These are phyloP conservation scores for Halocynthia aurantium DNA, from an alignment of 23 tunicate genomes.

Conservation along the genomic window DNA sequence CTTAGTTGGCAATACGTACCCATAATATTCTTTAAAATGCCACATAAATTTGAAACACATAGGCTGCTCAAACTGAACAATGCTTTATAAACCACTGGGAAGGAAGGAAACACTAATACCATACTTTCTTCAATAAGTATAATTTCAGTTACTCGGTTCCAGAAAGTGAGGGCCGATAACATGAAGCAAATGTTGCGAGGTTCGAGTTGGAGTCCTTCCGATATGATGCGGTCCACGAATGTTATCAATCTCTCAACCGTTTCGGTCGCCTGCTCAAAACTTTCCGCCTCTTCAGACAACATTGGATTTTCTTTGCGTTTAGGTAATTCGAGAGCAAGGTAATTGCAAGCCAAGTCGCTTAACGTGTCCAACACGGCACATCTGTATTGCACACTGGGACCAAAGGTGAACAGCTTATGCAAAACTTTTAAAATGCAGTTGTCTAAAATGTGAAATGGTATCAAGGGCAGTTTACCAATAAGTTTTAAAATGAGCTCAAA, in stretches of 20 bases:
- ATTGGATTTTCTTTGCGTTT: background rate
- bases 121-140: background rate
- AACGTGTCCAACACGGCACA: conserved; percentile 1
- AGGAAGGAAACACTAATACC: background rate
- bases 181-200: background rate
- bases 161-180: background rate
- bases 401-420: conserved; percentile 1
- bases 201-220: background rate
- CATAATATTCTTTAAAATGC: conserved; percentile 16
- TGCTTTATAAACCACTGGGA: conserved; percentile 5
- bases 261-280: background rate
- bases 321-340: conserved; percentile 2
- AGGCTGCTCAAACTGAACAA: conserved; percentile 21
- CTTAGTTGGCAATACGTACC: background rate
- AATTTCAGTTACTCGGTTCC: background rate
- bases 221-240: background rate
- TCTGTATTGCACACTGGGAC: background rate
- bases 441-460: conserved; percentile 7
- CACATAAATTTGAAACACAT: conserved; percentile 4
- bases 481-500: conserved; percentile 7
- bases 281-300: background rate
- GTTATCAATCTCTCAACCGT: background rate
- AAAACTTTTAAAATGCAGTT: background rate
- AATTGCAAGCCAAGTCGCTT: conserved; percentile 17
- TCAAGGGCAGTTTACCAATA: background rate